These are phyloP conservation scores for Aythya baeri DNA, from an alignment of 2,113 vertebrate genomes.

Conservation along the genomic window DNA sequence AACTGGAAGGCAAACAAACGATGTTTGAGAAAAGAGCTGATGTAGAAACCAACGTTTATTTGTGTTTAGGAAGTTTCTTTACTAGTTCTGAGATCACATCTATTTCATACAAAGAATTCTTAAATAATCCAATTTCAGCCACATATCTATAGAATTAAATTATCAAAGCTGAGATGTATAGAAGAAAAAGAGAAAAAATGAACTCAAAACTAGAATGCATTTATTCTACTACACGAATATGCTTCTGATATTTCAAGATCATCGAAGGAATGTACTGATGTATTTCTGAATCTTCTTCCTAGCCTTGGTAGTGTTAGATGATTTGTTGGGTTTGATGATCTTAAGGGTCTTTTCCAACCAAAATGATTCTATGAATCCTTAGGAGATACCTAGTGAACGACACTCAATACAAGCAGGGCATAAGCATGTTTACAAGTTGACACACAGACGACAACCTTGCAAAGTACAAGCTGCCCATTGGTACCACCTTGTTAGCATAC, in stretches of 20 bases:
- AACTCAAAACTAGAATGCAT: not conserved
- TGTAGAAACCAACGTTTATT: not conserved
- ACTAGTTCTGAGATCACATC: not conserved
- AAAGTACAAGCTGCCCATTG: not conserved
- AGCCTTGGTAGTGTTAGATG: not conserved
- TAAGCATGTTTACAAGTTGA: not conserved
- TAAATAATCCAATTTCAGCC: not conserved
- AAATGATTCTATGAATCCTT: not conserved
- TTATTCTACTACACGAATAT: not conserved
- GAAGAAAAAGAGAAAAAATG: not conserved
- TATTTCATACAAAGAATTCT: not conserved
- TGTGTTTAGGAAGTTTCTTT: not conserved
- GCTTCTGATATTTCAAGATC: not conserved
- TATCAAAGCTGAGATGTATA: not conserved
- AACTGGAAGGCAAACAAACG: slow-evolving; percentile 23
- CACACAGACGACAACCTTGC: not conserved
- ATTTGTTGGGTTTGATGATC: not conserved
- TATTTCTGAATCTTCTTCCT: not conserved
- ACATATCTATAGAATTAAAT: not conserved
- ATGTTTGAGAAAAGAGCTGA: not conserved
- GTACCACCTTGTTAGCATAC: not conserved
- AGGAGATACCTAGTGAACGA: rapidly evolving
- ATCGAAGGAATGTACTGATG: not conserved
- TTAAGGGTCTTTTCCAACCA: not conserved
- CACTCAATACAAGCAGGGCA: rapidly evolving